phyloP scores from a whole-genome alignment of 2,888 invertebrate species.

The Pseudococcus jackbeardsleyi region DNA sequence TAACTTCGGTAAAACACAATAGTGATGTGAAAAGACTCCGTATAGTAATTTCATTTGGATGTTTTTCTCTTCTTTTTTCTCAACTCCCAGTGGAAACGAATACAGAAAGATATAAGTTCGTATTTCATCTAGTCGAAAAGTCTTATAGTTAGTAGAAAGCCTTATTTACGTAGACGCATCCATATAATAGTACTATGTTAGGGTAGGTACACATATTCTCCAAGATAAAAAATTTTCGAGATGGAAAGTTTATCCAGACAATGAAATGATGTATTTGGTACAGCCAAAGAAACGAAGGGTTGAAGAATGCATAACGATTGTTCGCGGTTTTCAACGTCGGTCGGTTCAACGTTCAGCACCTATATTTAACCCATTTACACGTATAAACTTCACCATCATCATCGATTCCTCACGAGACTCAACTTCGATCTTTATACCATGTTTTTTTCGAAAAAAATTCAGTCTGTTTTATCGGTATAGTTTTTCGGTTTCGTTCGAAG shows the following conservation, averaged over 20 bases:
- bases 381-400: neutral
- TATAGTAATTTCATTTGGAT: slow-evolving; percentile 41
- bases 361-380: slow-evolving; percentile 46
- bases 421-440: neutral
- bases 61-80: slow-evolving; percentile 19
- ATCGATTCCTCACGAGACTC: neutral
- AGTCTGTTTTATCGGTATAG: neutral
- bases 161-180: slow-evolving; percentile 14
- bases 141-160: neutral
- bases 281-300: neutral
- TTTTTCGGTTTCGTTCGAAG: neutral
- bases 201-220: neutral
- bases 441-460: neutral
- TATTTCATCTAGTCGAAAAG: slow-evolving; percentile 32
- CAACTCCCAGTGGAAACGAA: slow-evolving; percentile 41
- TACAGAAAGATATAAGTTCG: slow-evolving; percentile 21
- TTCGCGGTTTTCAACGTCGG: neutral
- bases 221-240: slow-evolving; percentile 17
- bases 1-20: slow-evolving; percentile 30
- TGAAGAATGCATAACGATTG: neutral
- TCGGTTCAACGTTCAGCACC: slow-evolving; percentile 21
- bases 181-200: too few species aligned
- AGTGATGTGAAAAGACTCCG: slow-evolving; percentile 10
- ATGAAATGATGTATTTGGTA: too few species aligned
- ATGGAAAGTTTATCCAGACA: slow-evolving; percentile 21